Percentiles rank a stretch among this genome's conserved stretches.
phyloP scores from a whole-genome alignment of 2,888 invertebrate genomes.

The Apoda limacodes region DNA sequence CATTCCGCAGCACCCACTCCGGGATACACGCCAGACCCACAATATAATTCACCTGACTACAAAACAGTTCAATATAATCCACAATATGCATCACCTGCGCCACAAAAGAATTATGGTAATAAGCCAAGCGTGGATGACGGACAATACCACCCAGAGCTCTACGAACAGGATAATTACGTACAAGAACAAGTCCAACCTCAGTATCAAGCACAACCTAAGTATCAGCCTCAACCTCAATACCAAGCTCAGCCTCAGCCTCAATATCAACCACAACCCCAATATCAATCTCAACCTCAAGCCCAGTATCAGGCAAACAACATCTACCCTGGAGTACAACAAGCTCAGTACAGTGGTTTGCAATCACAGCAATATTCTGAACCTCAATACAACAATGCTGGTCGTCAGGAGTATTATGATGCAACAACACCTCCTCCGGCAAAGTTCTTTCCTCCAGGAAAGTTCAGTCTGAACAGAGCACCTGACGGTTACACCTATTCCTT shows the following conservation, averaged over 20 bases:
- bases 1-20: conserved; percentile 68
- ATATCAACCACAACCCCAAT: conserved; percentile 32
- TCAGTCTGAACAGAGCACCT: conserved; percentile 86
- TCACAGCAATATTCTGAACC: conserved; percentile 40
- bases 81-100: conserved; percentile 60
- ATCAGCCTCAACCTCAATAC: conserved; percentile 36
- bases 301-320: conserved; percentile 53
- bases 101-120: conserved; percentile 53
- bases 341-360: conserved; percentile 58
- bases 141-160: conserved; percentile 63
- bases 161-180: conserved; percentile 55
- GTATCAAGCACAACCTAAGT: conserved; percentile 40
- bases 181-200: conserved; percentile 42
- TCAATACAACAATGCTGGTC: conserved; percentile 30
- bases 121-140: conserved; percentile 63
- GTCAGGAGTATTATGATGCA: conserved; percentile 65
- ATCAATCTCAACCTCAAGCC: conserved; percentile 31
- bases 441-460: conserved; percentile 88
- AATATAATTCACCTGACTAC: conserved; percentile 67
- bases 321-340: conserved; percentile 59
- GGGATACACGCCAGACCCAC: conserved; percentile 63
- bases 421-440: conserved; percentile 78
- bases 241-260: conserved; percentile 44
- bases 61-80: conserved; percentile 53
- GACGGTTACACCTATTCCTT: conserved; percentile 91